Base-by-base conservation (phyloP, 2,113 vertebrate genomes). In the Sinosuthora webbiana region DNA sequence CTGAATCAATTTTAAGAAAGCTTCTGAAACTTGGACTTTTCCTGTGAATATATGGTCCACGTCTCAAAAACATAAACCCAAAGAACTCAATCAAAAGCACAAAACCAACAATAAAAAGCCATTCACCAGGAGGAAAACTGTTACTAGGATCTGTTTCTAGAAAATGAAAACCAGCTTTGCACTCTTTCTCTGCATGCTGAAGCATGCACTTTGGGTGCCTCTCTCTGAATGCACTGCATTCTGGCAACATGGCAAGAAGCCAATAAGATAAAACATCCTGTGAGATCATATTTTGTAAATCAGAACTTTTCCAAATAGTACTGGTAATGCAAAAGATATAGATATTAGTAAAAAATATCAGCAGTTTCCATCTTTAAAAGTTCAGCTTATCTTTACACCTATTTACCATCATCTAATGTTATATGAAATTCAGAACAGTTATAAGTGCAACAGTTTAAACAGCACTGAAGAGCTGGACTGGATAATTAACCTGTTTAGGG, bases 141-240 rank as follows among this genome's bases (percentile, higher is more conserved):
- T 83, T 94, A 90, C 28, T 53, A 53, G 37, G 63, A 44, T 86
- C 75, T 94, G 56, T 71, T 94, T 88, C 75, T 49, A 57, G 83
- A 92, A 92, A 95, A 96, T 49, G 24, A 88, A 96, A 87, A 67
- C n/a, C 82, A 95, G 60, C 79, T 96, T 93, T 92, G 56, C 67
- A 27, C 52, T 78, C 19, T 80, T 87, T 20, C 64, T 60, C 52
- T 71, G 22, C 79, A 60, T 70, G 83, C 76, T 93, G 79, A 90
- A 88, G 64, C 64, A 52, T 44, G 71, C 35, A 45, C 65, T 94
- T 95, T 44, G 15, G 41, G 84, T 56, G 56, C 57, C 53, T 90
- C 42, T 69, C 6, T 12, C 70, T 78, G 33, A 86, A 80, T 64
- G 55, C 35, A 33, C 33, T 31, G 50, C 14, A 35, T 86, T 92